phyloP scores from a whole-genome alignment of 92 coral and sea anemone species.

The Actinostola sp. region DNA sequence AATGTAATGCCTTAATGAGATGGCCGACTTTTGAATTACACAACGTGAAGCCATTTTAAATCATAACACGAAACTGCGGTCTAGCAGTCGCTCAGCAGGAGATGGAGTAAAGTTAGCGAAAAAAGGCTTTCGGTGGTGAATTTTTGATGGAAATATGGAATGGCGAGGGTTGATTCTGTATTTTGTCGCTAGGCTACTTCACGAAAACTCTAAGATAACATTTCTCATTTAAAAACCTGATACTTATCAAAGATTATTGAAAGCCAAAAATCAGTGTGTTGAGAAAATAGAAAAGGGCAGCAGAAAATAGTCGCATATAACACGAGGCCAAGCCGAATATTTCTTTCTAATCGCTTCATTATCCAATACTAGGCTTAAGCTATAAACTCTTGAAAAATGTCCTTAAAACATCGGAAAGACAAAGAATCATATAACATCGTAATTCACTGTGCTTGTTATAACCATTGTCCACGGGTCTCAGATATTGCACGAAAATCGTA shows the following conservation, averaged over 20 bases:
- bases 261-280: no score
- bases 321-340: no score
- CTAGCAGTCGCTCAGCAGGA: constrained; percentile 36
- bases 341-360: no score
- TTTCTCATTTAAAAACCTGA: no score
- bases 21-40: constrained; percentile 36
- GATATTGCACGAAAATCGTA: constrained; percentile 12
- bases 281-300: no score
- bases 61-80: constrained; percentile 33
- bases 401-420: neutral
- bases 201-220: no score
- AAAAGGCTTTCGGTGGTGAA: constrained; percentile 27
- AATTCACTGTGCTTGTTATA: constrained; percentile 1
- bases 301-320: no score
- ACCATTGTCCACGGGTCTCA: neutral
- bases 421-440: constrained; percentile 8
- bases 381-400: constrained; percentile 1
- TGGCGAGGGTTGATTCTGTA: no score
- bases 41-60: constrained; percentile 40
- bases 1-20: constrained; percentile 51
- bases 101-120: constrained; percentile 2
- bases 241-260: no score
- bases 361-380: neutral
- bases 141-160: no score
- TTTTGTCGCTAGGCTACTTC: no score